These are phyloP conservation scores for Cynodonichthys magdalenae DNA, from an alignment of 2,797 vertebrate genomes.

Conservation along the genomic window DNA sequence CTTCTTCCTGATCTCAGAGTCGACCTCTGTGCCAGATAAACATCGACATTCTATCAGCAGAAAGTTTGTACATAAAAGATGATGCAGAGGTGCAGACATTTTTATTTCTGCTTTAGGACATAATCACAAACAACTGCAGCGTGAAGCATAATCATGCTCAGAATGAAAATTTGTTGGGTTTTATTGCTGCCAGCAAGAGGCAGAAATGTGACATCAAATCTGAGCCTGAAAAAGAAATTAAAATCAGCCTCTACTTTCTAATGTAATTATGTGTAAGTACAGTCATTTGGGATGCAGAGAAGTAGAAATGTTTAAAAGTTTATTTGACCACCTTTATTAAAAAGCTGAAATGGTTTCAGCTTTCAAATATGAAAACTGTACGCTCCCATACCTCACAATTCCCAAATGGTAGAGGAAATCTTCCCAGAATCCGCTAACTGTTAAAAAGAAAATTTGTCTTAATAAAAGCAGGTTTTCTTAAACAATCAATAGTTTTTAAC, in stretches of 20 bases:
- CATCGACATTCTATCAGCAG: not conserved
- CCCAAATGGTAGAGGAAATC: slow-evolving; percentile 78
- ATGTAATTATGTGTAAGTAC: too few relatives aligned
- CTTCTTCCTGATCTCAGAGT: not conserved
- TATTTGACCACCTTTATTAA: too few relatives aligned
- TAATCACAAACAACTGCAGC: not conserved
- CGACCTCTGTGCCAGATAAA: not conserved
- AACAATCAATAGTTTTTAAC: not conserved
- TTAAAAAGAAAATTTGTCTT: slow-evolving; percentile 17
- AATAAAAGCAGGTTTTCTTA: not conserved
- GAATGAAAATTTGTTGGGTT: not conserved
- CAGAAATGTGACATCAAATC: not conserved
- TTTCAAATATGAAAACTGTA: not conserved
- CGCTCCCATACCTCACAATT: slow-evolving; percentile 75
- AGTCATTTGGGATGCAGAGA: too few relatives aligned
- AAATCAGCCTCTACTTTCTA: not conserved
- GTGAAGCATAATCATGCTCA: not conserved
- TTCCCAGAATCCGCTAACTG: slow-evolving; percentile 78
- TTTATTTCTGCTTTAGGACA: not conserved
- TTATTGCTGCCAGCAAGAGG: not conserved
- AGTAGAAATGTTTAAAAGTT: too few relatives aligned
- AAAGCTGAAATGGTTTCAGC: too few relatives aligned
- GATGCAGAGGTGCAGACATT: not conserved
- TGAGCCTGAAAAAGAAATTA: not conserved
- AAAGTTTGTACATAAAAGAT: not conserved